These are phyloP conservation scores for Tetanocera ferruginea DNA, from an alignment of 2,888 invertebrate species.

Conservation along the genomic window DNA sequence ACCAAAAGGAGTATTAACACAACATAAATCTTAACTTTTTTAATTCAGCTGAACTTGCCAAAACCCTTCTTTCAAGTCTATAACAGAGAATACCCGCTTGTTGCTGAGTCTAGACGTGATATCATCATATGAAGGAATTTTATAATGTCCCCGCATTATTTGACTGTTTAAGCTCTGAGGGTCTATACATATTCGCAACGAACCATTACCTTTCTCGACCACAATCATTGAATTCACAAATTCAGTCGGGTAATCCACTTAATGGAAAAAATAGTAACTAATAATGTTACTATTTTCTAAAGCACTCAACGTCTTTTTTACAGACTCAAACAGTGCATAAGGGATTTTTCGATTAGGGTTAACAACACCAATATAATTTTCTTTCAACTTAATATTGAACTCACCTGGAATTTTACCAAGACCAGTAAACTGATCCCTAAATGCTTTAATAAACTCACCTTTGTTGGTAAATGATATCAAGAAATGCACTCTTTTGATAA, in stretches of 20 bases:
- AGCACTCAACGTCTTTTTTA: background rate
- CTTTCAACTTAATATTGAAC: background rate
- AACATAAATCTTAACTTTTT: conserved; percentile 30
- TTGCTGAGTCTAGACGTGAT: background rate
- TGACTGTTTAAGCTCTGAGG: background rate
- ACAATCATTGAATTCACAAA: conserved; percentile 6
- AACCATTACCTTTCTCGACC: background rate
- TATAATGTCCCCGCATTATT: conserved; percentile 8
- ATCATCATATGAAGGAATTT: conserved; percentile 2
- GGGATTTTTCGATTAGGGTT: background rate
- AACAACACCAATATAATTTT: background rate
- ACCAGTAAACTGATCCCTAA: background rate
- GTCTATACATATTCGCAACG: conserved; percentile 1
- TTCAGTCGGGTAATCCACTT: background rate
- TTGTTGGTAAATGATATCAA: background rate
- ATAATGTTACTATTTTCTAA: background rate
- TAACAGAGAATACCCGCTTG: background rate
- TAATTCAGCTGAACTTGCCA: conserved; percentile 40
- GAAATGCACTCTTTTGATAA: background rate
- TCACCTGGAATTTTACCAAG: background rate
- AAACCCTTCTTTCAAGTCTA: conserved; percentile 18
- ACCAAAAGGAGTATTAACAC: conserved; percentile 42
- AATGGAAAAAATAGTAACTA: no score
- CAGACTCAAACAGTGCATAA: background rate
- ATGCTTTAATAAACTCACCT: background rate